These are phyloP conservation scores for Drosophila pegasa DNA, from an alignment of 2,888 invertebrate genomes.

Conservation along the genomic window DNA sequence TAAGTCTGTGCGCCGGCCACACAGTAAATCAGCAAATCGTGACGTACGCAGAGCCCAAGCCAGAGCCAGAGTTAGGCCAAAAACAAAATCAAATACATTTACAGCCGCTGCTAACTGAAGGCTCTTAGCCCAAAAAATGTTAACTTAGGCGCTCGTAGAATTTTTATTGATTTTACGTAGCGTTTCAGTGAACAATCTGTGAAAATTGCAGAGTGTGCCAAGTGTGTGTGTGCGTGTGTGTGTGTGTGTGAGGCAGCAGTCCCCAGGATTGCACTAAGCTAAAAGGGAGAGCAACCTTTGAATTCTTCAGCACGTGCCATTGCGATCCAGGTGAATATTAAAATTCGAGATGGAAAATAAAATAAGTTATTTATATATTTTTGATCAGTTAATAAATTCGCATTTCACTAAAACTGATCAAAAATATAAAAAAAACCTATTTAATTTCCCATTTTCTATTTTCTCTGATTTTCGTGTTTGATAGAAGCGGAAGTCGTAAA, in stretches of 20 bases:
- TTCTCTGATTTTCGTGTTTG: not conserved
- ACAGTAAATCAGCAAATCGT: slow-evolving; percentile 44
- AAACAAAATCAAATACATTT: slow-evolving; percentile 31
- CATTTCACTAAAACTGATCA: too few species aligned
- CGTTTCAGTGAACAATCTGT: slow-evolving; percentile 20
- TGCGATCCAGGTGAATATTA: slow-evolving; percentile 83
- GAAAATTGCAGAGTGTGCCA: slow-evolving; percentile 17
- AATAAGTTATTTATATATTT: too few species aligned
- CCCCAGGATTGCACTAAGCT: slow-evolving; percentile 49
- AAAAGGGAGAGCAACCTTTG: slow-evolving; percentile 58
- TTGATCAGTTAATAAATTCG: too few species aligned
- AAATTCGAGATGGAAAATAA: too few species aligned
- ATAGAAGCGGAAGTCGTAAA: slow-evolving; percentile 42
- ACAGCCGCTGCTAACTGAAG: slow-evolving; percentile 9
- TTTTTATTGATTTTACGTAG: slow-evolving; percentile 61
- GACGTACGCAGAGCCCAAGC: slow-evolving; percentile 39
- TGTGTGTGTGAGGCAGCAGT: slow-evolving; percentile 32
- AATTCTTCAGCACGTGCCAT: slow-evolving; percentile 84
- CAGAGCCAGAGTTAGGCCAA: too few species aligned
- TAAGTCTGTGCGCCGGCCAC: slow-evolving; percentile 37
- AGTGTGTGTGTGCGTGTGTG: slow-evolving; percentile 11
- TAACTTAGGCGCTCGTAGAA: slow-evolving; percentile 50
- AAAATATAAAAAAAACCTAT: too few species aligned
- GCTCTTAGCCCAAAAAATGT: slow-evolving; percentile 53
- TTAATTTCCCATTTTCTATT: not conserved